Conservation (phyloP, 1,140 invertebrate species). For the Conus betulinus region DNA sequence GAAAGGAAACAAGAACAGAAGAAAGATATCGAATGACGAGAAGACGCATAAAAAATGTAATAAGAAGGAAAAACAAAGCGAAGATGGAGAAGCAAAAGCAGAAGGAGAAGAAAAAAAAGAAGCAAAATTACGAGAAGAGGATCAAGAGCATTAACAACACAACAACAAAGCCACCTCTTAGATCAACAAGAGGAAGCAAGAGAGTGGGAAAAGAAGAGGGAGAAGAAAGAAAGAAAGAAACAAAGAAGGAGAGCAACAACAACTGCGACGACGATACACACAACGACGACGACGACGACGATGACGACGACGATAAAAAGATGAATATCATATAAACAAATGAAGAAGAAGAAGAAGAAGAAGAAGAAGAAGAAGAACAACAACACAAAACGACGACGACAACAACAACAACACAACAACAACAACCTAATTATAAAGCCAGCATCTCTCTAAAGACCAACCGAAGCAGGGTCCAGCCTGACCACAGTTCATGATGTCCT, state of each 20-base stretch:
- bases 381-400: too few species aligned
- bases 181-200: neutral
- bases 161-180: neutral
- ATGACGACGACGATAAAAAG: too few species aligned
- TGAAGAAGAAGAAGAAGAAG: neutral
- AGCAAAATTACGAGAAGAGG: neutral
- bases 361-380: too few species aligned
- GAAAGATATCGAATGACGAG: neutral
- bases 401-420: too few species aligned
- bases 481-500: too few species aligned
- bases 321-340: neutral
- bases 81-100: neutral
- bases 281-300: too few species aligned
- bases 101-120: neutral
- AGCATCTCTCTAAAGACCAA: too few species aligned
- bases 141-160: neutral
- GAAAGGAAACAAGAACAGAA: neutral
- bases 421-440: too few species aligned
- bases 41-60: neutral
- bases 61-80: neutral
- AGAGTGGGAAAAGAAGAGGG: neutral
- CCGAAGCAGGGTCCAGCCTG: too few species aligned
- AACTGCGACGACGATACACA: neutral
- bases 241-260: neutral
- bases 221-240: neutral